Base-by-base conservation (phyloP, 2,888 invertebrate species). In the Halocaridina rubra region DNA sequence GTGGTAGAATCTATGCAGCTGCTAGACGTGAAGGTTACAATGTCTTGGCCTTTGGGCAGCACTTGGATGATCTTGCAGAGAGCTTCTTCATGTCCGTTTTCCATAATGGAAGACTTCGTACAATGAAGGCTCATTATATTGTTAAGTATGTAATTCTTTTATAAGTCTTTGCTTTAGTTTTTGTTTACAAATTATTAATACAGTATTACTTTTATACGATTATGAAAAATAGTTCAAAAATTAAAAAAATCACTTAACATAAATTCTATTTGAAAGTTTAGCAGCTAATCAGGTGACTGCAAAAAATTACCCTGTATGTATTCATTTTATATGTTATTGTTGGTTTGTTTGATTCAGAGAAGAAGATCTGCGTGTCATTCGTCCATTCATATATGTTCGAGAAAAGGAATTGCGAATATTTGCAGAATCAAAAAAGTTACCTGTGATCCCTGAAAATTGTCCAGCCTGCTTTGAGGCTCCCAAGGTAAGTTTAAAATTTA, bases 21-120 rank as follows among this genome's bases (percentile, higher is more conserved):
- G 96, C 96, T 0, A 93, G 94, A 87, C 92, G 94, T 80, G 94
- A 95, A 89, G 94, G 94, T 0, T 97, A 96, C 92, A 95, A 96
- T 90, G 97, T 97, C 1, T 92, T 96, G n/a, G 97, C 96, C 0
- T 92, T 97, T 39, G 97, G 96, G 1, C 97, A 97, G 90, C 95
- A 95, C 90, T 91, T 97, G 77, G 97, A 97, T 91, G 96, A 96
- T 91, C 92, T 97, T 4, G 94, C 96, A 29, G 94, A 95, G 90
- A 95, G 94, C 87, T 96, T 97, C 91, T 91, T 97, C 85, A 94
- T 96, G 90, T 95, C 95, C 0, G 93, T 95, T 13, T 94, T 97
- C 90, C 95, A 96, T 90, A 95, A 94, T 89, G 96, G 96, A n/a
- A 92, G 93, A 84, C 91, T 97, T 81, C 92, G 93, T 88, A 94